Percentiles rank a stretch among this genome's conserved stretches.
Conservation (phyloP, 1,140 invertebrate genomes). For the Drosophila miranda region DNA sequence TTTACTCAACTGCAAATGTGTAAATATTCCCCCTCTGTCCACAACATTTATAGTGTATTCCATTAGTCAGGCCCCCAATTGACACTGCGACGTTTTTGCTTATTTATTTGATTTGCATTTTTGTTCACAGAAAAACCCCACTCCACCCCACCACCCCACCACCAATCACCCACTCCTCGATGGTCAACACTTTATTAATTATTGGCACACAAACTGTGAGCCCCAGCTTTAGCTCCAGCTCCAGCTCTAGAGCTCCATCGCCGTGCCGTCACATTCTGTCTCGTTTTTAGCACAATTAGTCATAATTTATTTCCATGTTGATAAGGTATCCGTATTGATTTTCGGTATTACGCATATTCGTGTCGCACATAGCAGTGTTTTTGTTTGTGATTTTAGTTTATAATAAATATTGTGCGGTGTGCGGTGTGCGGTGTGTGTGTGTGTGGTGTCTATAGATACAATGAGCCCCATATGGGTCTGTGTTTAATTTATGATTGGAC, state of each 20-base stretch:
- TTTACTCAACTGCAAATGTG: no score
- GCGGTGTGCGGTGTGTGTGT: neutral
- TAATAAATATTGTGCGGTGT: conserved; percentile 53
- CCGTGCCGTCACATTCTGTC: conserved; percentile 33
- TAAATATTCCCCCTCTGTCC: neutral
- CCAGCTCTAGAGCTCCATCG: neutral
- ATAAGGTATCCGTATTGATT: conserved; percentile 75
- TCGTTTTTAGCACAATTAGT: conserved; percentile 78
- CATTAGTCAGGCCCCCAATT: neutral
- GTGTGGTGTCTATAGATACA: conserved; percentile 33
- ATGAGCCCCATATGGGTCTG: conserved; percentile 57
- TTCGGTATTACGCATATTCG: conserved; percentile 65
- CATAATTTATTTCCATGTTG: conserved; percentile 73
- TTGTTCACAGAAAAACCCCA: conserved; percentile 1
- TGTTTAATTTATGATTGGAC: conserved; percentile 66
- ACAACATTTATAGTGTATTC: conserved; percentile 6
- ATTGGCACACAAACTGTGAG: conserved; percentile 41
- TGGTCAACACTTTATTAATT: conserved; percentile 64
- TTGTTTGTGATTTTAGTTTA: conserved; percentile 72
- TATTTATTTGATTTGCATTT: conserved; percentile 43
- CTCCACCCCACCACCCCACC: neutral
- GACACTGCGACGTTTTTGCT: neutral
- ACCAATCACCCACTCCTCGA: conserved; percentile 8
- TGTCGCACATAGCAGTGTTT: conserved; percentile 48
- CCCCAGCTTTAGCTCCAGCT: neutral